A percentile compares a stretch with the other conserved stretches of the same genome.
These are phyloP conservation scores for Drymodes brunneopygia DNA, from an alignment of 2,113 vertebrate genomes.

Conservation along the genomic window DNA sequence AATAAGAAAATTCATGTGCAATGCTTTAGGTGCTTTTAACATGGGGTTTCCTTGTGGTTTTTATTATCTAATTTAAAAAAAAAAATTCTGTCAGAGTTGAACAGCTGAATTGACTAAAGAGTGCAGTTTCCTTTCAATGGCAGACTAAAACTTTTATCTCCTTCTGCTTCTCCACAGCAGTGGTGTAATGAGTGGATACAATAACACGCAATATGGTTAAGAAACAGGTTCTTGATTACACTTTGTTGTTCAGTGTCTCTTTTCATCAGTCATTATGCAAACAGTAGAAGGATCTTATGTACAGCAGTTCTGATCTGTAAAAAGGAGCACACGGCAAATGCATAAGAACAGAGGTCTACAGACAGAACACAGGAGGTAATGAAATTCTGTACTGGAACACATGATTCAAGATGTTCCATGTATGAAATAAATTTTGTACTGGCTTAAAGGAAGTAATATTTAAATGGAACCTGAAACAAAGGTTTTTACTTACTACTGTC, in stretches of 20 bases:
- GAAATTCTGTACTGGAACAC: not conserved
- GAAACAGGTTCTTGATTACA: not conserved
- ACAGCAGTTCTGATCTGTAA: not conserved
- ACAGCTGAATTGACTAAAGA: not conserved
- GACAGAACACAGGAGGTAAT: accelerated
- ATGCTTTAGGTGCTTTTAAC: not conserved
- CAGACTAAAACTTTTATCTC: not conserved
- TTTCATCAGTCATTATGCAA: not conserved
- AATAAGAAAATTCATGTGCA: not conserved
- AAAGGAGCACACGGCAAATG: not conserved
- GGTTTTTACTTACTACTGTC: not conserved
- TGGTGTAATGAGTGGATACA: not conserved
- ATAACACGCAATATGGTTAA: not conserved
- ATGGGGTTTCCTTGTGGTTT: accelerated
- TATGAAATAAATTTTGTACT: not conserved
- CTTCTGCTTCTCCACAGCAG: not conserved
- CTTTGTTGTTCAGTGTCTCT: not conserved
- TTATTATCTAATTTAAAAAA: not conserved
- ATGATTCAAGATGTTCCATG: not conserved
- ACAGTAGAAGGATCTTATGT: not conserved
- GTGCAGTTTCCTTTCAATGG: accelerated
- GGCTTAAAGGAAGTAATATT: not conserved
- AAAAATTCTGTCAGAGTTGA: not conserved
- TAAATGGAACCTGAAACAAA: not conserved
- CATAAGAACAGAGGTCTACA: not conserved